These are phyloP conservation scores for Scolopax rusticola DNA, from an alignment of 2,797 vertebrate genomes.

Conservation along the genomic window DNA sequence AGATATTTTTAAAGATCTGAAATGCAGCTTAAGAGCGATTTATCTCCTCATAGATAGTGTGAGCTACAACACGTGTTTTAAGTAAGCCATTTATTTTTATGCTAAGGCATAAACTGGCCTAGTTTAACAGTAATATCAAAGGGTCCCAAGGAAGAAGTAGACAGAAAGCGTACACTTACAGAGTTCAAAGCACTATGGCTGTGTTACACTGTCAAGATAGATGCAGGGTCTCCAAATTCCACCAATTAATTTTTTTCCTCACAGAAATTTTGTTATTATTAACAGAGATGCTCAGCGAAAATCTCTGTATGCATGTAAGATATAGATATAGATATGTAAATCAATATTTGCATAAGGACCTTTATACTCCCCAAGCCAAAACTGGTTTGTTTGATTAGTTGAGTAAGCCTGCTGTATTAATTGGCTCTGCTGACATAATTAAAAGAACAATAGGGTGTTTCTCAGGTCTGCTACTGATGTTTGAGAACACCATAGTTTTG, in stretches of 20 bases:
- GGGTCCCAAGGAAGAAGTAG: slow-evolving; percentile 15
- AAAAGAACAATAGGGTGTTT: background rate
- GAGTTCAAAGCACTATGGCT: slow-evolving; percentile 14
- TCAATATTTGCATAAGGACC: slow-evolving; percentile 36
- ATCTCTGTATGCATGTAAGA: background rate
- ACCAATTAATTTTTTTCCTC: background rate
- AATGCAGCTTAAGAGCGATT: slow-evolving; percentile 1
- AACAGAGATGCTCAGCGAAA: background rate
- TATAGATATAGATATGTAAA: slow-evolving; percentile 6
- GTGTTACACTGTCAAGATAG: background rate
- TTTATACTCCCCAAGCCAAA: slow-evolving; percentile 43
- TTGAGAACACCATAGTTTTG: background rate
- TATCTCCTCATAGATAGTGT: background rate
- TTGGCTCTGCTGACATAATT: slow-evolving; percentile 21
- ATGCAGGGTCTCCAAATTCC: background rate
- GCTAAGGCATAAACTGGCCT: slow-evolving; percentile 32
- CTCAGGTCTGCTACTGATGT: slow-evolving; percentile 20
- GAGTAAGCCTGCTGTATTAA: slow-evolving; percentile 23
- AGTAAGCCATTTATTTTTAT: slow-evolving; percentile 53
- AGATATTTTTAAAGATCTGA: background rate
- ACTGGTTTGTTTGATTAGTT: slow-evolving; percentile 51
- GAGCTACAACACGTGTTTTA: slow-evolving; percentile 50
- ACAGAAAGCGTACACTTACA: slow-evolving; percentile 4
- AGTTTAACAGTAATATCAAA: slow-evolving; percentile 47
- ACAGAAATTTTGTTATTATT: background rate